Conservation (phyloP, 2,888 invertebrate species). For the Andrena minutula region DNA sequence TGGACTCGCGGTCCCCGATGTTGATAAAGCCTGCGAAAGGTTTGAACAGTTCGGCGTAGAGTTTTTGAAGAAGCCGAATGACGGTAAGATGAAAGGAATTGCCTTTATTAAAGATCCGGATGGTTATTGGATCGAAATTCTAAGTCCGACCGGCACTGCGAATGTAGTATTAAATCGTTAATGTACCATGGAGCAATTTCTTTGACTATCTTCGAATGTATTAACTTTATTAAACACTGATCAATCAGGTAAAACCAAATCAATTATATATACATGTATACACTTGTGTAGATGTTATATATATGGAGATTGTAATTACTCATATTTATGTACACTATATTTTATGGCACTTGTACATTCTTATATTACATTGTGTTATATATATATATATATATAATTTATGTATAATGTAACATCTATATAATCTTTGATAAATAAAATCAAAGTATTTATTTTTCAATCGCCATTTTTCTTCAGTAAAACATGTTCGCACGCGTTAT, state of each 20-base stretch:
- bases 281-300: constrained; percentile 34
- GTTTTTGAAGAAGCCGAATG: constrained; percentile 95
- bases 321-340: constrained; percentile 67
- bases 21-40: constrained; percentile 93
- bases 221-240: constrained; percentile 51
- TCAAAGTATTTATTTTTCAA: constrained; percentile 78
- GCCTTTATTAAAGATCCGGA: constrained; percentile 98
- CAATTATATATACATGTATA: constrained; percentile 21
- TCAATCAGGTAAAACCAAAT: constrained; percentile 33
- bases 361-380: constrained; percentile 67
- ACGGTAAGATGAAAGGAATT: constrained; percentile 96
- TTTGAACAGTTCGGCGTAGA: constrained; percentile 95
- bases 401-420: constrained; percentile 65
- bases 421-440: constrained; percentile 70
- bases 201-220: constrained; percentile 44
- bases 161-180: constrained; percentile 67
- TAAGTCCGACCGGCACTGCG: constrained; percentile 85
- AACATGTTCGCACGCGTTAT: constrained; percentile 3
- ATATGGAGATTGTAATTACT: constrained; percentile 56
- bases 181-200: constrained; percentile 43
- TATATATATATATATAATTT: constrained; percentile 55
- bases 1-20: constrained; percentile 95
- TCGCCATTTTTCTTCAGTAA: constrained; percentile 13
- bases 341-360: constrained; percentile 73
- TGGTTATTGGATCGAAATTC: constrained; percentile 98